Conservation (phyloP, 1,140 invertebrate genomes). For the Drosophila virilis region DNA sequence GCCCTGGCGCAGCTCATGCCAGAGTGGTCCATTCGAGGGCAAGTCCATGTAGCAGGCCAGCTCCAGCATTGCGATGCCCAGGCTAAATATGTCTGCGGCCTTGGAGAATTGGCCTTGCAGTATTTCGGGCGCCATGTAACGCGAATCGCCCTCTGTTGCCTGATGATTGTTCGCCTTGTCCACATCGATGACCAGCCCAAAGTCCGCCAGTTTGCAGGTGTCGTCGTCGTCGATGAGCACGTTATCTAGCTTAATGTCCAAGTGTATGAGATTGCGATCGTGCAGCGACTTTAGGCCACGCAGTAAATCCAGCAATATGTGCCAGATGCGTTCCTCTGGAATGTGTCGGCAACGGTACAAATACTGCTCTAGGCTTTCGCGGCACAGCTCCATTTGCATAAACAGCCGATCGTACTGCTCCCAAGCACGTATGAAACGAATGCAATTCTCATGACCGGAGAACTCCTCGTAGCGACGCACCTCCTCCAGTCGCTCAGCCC, state of each 20-base stretch:
- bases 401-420: slow-evolving; percentile 89
- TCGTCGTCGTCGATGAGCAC: slow-evolving; percentile 88
- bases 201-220: slow-evolving; percentile 90
- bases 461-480: slow-evolving; percentile 89
- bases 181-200: slow-evolving; percentile 89
- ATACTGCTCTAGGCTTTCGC: slow-evolving; percentile 85
- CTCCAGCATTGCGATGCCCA: slow-evolving; percentile 91
- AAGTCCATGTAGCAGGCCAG: slow-evolving; percentile 89
- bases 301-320: slow-evolving; percentile 76
- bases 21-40: slow-evolving; percentile 88
- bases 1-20: slow-evolving; percentile 88
- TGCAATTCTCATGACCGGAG: slow-evolving; percentile 88
- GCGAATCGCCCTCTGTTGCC: slow-evolving; percentile 90
- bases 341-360: slow-evolving; percentile 83
- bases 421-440: slow-evolving; percentile 90
- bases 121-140: slow-evolving; percentile 91
- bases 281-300: slow-evolving; percentile 89
- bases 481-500: slow-evolving; percentile 88
- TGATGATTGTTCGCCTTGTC: slow-evolving; percentile 84
- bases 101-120: slow-evolving; percentile 87
- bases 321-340: slow-evolving; percentile 84
- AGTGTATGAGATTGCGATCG: slow-evolving; percentile 88
- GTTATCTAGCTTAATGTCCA: slow-evolving; percentile 92
- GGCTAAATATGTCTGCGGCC: slow-evolving; percentile 88
- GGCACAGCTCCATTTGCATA: slow-evolving; percentile 90